These are phyloP conservation scores for Bradypodion ventrale DNA, from an alignment of 2,797 vertebrate genomes.

Conservation along the genomic window DNA sequence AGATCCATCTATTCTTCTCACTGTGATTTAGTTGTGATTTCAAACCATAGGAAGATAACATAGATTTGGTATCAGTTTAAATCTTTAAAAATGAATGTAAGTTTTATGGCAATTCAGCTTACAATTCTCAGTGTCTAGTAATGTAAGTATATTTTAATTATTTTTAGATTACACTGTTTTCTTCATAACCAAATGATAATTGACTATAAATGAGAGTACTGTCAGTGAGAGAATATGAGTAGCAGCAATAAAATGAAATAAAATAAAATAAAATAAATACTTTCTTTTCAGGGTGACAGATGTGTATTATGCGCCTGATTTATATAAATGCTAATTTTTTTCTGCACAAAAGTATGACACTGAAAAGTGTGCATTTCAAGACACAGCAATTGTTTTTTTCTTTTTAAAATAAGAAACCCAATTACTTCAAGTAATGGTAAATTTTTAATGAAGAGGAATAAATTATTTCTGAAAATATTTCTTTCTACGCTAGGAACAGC, in stretches of 20 bases:
- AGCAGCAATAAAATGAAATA: not conserved
- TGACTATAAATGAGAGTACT: conserved; percentile 51
- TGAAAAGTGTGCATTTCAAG: conserved; percentile 17
- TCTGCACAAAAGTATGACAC: conserved; percentile 56
- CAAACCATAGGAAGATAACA: conserved; percentile 34
- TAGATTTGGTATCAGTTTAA: conserved; percentile 44
- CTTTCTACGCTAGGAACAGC: conserved; percentile 35
- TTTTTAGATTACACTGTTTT: conserved; percentile 42
- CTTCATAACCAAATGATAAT: conserved; percentile 61
- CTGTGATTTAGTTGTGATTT: conserved; percentile 24
- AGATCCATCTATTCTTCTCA: not conserved
- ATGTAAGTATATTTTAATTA: conserved; percentile 48
- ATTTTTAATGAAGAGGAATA: conserved; percentile 56
- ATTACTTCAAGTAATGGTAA: conserved; percentile 49
- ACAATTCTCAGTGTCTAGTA: conserved; percentile 50
- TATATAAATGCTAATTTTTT: conserved; percentile 49
- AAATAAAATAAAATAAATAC: conserved; percentile 4
- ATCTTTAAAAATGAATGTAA: conserved; percentile 27
- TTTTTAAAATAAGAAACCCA: conserved; percentile 41
- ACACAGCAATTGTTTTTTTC: conserved; percentile 42
- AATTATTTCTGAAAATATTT: conserved; percentile 46
- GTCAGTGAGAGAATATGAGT: conserved; percentile 35
- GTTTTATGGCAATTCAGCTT: conserved; percentile 35
- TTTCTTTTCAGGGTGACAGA: conserved; percentile 41
- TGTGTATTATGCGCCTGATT: conserved; percentile 46